A percentile compares a stretch with the other conserved stretches of the same genome.
phyloP scores from a whole-genome alignment of 2,888 invertebrate genomes.

The Amphimallon solstitiale region DNA sequence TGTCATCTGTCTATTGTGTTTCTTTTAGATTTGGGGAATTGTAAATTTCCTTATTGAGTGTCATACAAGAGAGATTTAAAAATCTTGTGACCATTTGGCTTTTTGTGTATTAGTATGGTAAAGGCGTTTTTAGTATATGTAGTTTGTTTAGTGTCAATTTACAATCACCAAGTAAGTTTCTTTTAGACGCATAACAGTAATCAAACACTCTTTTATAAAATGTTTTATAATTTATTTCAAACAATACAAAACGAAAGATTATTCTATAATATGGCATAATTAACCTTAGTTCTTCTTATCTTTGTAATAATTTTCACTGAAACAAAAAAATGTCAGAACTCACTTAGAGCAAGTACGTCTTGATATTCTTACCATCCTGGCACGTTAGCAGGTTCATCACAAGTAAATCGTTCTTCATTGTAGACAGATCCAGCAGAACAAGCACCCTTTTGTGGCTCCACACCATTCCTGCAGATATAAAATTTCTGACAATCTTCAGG shows the following conservation, averaged over 20 bases:
- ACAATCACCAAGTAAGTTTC: too few species aligned
- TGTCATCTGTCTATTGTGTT: too few species aligned
- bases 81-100: too few species aligned
- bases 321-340: slow-evolving; percentile 45
- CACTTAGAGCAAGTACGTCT: background rate
- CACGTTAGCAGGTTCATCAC: slow-evolving; percentile 81
- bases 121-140: too few species aligned
- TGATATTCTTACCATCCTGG: slow-evolving; percentile 74
- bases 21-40: too few species aligned
- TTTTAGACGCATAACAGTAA: too few species aligned
- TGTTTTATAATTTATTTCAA: slow-evolving; percentile 27
- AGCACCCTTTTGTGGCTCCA: slow-evolving; percentile 79
- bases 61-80: too few species aligned
- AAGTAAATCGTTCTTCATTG: slow-evolving; percentile 80
- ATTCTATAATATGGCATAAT: slow-evolving; percentile 26
- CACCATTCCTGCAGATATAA: slow-evolving; percentile 82
- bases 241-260: slow-evolving; percentile 27
- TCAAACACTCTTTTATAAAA: background rate
- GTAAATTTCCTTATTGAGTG: too few species aligned
- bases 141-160: too few species aligned
- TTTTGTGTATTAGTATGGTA: too few species aligned
- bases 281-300: slow-evolving; percentile 44
- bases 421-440: slow-evolving; percentile 80
- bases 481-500: slow-evolving; percentile 84
- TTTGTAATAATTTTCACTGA: slow-evolving; percentile 57